Conservation (phyloP, 64 coral and sea anemone genomes). For the Montipora foliosa region DNA sequence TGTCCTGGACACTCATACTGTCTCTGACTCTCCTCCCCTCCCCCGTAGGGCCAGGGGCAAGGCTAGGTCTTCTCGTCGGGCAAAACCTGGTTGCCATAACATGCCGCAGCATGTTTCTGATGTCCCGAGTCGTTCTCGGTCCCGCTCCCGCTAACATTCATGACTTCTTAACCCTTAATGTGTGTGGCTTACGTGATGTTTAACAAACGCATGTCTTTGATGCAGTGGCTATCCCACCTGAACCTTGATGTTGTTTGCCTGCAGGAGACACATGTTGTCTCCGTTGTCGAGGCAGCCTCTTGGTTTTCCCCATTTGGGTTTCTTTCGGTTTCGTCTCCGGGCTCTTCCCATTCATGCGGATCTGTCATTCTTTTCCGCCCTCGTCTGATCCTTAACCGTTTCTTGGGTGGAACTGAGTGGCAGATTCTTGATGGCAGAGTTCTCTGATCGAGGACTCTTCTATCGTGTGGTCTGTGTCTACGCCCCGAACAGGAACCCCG, state of each 20-base stretch:
- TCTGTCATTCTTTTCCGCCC: background rate
- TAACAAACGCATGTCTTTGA: no score
- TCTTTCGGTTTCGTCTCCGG: background rate
- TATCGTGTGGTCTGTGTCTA: slow-evolving; percentile 19
- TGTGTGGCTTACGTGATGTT: background rate
- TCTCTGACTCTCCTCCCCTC: no score
- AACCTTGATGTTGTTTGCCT: background rate
- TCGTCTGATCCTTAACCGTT: background rate
- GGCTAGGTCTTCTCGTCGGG: no score
- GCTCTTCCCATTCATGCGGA: background rate
- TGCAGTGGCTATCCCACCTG: background rate
- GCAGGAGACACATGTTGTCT: slow-evolving; percentile 30
- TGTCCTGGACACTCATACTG: no score
- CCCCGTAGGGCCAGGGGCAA: no score
- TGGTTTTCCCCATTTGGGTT: background rate
- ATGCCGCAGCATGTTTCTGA: no score
- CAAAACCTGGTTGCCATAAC: no score
- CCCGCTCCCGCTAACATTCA: no score
- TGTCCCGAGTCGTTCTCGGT: no score
- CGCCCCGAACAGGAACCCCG: slow-evolving; percentile 2
- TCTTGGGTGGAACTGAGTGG: background rate
- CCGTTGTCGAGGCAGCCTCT: background rate
- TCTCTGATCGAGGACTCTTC: background rate
- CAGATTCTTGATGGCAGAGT: background rate
- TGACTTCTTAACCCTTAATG: no score